phyloP scores from a whole-genome alignment of 2,797 vertebrate species.

The Galago senegalensis region DNA sequence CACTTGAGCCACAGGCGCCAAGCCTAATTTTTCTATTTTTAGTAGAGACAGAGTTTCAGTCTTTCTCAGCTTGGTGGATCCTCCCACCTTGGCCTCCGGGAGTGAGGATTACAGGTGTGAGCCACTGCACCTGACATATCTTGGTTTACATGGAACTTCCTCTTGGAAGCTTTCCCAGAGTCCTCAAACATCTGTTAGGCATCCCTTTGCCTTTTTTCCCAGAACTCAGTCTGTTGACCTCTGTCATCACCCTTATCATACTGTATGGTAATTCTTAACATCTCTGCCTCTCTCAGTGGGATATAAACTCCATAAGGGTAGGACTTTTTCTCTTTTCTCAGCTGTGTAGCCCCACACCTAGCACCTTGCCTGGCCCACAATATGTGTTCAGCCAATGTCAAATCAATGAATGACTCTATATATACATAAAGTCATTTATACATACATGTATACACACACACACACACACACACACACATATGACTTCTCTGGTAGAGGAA shows the following conservation, averaged over 20 bases:
- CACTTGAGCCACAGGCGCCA: too few relatives aligned
- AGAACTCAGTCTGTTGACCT: background rate
- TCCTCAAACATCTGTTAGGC: background rate
- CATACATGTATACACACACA: background rate
- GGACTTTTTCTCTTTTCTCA: background rate
- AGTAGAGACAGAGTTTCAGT: background rate
- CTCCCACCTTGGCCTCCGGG: background rate
- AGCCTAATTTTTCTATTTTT: too few relatives aligned
- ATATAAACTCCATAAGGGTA: background rate
- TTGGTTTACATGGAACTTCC: background rate
- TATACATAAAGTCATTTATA: background rate
- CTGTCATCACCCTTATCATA: background rate
- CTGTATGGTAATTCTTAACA: background rate
- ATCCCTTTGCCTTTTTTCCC: background rate
- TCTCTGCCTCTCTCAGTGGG: slow-evolving; percentile 21
- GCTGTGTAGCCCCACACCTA: background rate
- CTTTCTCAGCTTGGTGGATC: too few relatives aligned
- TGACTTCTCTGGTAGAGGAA: background rate
- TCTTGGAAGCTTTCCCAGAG: slow-evolving; percentile 11
- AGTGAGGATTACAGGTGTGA: background rate
- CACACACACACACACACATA: background rate
- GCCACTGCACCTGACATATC: background rate
- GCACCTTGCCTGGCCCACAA: background rate
- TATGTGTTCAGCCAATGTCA: slow-evolving; percentile 26
- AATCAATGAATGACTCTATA: background rate